These are phyloP conservation scores for Pheucticus melanocephalus DNA, from an alignment of 2,113 vertebrate species.

Conservation along the genomic window DNA sequence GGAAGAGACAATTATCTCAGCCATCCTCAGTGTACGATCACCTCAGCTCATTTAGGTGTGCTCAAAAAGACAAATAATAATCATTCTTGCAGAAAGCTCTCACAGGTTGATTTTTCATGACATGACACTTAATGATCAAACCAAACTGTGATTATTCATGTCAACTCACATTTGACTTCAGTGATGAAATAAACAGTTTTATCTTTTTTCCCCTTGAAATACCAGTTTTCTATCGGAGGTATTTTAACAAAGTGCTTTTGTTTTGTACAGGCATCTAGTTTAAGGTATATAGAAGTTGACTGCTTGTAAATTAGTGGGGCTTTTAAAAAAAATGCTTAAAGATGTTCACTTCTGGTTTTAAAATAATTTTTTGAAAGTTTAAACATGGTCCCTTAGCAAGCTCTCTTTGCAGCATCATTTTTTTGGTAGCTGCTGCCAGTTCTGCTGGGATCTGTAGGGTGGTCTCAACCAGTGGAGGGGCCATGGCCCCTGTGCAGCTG, in stretches of 20 bases:
- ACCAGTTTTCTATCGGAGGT: background rate
- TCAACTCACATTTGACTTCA: slow-evolving; percentile 25
- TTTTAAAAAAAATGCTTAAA: background rate
- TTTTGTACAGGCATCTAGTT: background rate
- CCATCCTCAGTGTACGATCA: background rate
- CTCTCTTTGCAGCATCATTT: background rate
- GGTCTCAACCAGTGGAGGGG: background rate
- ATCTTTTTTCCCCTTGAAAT: background rate
- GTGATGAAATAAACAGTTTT: slow-evolving; percentile 27
- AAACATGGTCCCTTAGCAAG: background rate
- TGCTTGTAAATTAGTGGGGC: background rate
- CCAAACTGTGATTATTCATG: slow-evolving; percentile 47
- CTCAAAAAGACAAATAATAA: slow-evolving; percentile 53
- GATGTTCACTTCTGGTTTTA: background rate
- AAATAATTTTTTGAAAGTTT: background rate
- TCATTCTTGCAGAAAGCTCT: slow-evolving; percentile 48
- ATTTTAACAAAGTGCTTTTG: background rate
- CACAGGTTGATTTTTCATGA: slow-evolving; percentile 43
- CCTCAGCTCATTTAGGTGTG: slow-evolving; percentile 39
- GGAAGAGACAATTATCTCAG: slow-evolving; percentile 32
- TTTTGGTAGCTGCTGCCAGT: background rate
- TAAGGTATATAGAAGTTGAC: background rate
- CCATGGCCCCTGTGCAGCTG: background rate
- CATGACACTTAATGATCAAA: slow-evolving; percentile 41
- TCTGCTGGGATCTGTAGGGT: fast-evolving